phyloP scores from a whole-genome alignment of 2,888 invertebrate genomes.

The Eledone cirrhosa region DNA sequence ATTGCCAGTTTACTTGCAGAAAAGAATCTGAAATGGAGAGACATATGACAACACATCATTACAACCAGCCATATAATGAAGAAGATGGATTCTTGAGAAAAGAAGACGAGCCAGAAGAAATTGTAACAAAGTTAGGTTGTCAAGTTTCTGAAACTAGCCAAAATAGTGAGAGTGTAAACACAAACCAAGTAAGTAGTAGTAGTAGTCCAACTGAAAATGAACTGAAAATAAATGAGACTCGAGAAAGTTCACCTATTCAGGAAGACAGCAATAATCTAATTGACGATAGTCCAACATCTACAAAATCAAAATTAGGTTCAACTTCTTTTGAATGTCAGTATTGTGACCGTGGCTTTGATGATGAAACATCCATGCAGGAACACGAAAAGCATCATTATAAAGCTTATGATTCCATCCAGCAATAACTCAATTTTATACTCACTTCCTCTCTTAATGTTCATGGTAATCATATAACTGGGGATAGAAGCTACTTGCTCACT shows the following conservation, averaged over 20 bases:
- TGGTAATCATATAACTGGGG: neutral
- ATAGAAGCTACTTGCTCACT: no score
- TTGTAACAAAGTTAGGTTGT: neutral
- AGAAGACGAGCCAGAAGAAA: neutral
- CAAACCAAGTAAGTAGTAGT: neutral
- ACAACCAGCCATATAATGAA: neutral
- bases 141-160: neutral
- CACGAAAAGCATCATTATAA: slow-evolving; percentile 58
- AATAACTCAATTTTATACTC: neutral
- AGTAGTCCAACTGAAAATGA: neutral
- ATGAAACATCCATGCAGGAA: slow-evolving; percentile 50
- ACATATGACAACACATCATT: slow-evolving; percentile 53
- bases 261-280: slow-evolving; percentile 29
- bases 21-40: slow-evolving; percentile 43
- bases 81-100: no score
- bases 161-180: slow-evolving; percentile 14
- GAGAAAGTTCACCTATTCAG: slow-evolving; percentile 43
- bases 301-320: neutral
- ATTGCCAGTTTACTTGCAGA: slow-evolving; percentile 54
- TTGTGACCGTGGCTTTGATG: slow-evolving; percentile 59
- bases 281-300: slow-evolving; percentile 30
- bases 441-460: neutral
- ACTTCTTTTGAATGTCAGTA: slow-evolving; percentile 54
- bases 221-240: neutral
- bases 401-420: slow-evolving; percentile 33